phyloP scores from a whole-genome alignment of 2,113 vertebrate genomes.

The Lynx canadensis region DNA sequence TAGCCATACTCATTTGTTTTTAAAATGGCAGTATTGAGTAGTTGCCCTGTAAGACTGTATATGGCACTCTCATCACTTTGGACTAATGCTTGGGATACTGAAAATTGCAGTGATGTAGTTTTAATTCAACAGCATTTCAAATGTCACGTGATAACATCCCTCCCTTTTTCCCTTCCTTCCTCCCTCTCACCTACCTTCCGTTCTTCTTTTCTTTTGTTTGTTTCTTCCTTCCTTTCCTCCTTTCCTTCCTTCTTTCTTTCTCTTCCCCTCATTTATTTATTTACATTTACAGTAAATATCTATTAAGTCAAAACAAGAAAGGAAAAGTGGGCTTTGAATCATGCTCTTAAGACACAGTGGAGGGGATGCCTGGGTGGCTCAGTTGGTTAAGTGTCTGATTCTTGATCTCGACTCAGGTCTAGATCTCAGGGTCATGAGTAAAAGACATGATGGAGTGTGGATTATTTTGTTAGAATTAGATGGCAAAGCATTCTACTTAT shows the following conservation, averaged over 20 bases:
- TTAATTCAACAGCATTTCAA: neutral
- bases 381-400: no score
- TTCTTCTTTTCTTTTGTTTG: neutral
- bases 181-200: neutral
- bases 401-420: no score
- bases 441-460: neutral
- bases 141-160: neutral
- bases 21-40: neutral
- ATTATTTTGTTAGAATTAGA: constrained; percentile 17
- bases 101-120: neutral
- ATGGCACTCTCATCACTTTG: neutral
- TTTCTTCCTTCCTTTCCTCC: neutral
- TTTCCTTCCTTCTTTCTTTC: neutral
- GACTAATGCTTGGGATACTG: neutral
- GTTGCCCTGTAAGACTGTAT: neutral
- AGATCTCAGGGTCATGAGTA: no score
- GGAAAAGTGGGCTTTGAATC: neutral
- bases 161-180: neutral
- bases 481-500: neutral
- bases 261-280: neutral
- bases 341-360: neutral
- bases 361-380: no score
- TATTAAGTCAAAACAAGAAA: neutral
- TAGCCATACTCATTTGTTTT: neutral
- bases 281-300: neutral